Conservation (phyloP, 2,888 invertebrate species). For the Chelonus formosanus region DNA sequence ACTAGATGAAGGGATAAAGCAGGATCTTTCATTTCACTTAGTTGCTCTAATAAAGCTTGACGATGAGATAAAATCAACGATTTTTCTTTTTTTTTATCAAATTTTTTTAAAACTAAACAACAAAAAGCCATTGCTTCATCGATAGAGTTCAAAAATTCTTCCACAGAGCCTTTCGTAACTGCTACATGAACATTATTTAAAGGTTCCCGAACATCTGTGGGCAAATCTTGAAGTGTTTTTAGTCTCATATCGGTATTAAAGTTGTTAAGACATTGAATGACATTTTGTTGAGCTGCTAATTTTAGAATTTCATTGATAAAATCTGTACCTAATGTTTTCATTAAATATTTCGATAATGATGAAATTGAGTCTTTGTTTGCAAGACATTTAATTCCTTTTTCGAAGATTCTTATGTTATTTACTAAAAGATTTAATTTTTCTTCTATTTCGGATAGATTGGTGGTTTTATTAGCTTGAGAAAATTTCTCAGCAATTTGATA, state of each 20-base stretch:
- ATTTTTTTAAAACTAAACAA: slow-evolving; percentile 84
- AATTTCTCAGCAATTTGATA: slow-evolving; percentile 76
- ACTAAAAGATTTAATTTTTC: slow-evolving; percentile 82
- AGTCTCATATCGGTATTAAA: slow-evolving; percentile 72
- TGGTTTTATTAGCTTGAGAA: slow-evolving; percentile 72
- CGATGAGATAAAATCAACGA: slow-evolving; percentile 81
- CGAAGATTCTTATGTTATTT: slow-evolving; percentile 80
- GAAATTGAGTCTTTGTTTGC: slow-evolving; percentile 73
- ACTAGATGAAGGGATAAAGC: slow-evolving; percentile 82
- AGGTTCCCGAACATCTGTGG: slow-evolving; percentile 74
- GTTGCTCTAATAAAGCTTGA: slow-evolving; percentile 81
- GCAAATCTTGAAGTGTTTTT: slow-evolving; percentile 75
- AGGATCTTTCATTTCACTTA: slow-evolving; percentile 78
- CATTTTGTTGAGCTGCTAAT: slow-evolving; percentile 77
- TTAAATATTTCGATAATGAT: slow-evolving; percentile 81
- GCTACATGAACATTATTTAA: slow-evolving; percentile 76
- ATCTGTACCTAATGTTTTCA: slow-evolving; percentile 86
- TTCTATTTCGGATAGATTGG: slow-evolving; percentile 66
- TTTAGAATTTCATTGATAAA: slow-evolving; percentile 80
- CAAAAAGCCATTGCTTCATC: slow-evolving; percentile 77
- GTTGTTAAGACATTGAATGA: slow-evolving; percentile 69
- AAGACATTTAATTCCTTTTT: slow-evolving; percentile 75
- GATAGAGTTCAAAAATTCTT: slow-evolving; percentile 80
- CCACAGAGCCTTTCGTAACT: slow-evolving; percentile 75
- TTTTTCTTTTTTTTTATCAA: slow-evolving; percentile 89